Evolutionary conservation across 2,888 invertebrate species (phyloP), one percentile per base, ranked within the genome.

Genomic region (Escarpia spicata): DNA sequence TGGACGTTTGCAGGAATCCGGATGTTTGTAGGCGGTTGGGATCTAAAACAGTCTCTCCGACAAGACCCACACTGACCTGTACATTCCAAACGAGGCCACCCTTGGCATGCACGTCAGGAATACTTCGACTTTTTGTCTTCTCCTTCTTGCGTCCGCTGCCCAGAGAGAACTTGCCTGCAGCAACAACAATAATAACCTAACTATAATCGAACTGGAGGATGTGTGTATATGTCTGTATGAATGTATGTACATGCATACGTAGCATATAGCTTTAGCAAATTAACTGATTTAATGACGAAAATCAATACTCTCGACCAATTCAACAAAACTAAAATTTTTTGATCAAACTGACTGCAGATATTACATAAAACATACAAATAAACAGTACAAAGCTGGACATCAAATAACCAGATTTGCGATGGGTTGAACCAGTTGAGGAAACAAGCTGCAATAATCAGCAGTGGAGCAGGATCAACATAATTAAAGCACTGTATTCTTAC

Each of bases 71-170:
- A 90, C 52, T 92, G 75, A 96, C 95, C 96, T 96, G 93, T 10
- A 94, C 94, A 91, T 90, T 93, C 97, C 97, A 97, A 31, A 96
- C 96, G 60, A 97, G 94, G 15, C 96, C 97, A 43, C 97, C 97
- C 89, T 95, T 95, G 26, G 96, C 95, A 94, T 97, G 97, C 26
- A 98, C 97, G 95, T 98, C 98, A 92, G 98, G 97, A 92, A 97
- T 97, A 94, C 98, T 97, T 94, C 98, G 97, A 94, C 98, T 97
- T 95, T 98, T 97, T 95, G 97, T 96, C 96, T 98, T 97, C 96
- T 98, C 97, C 96, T 98, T 98, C 97, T 98, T 98, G 96, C 98
- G 97, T 94, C 97, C 97, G 95, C 98, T 98, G 96, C 96, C 95
- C 92, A 97, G 97, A 90, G 98, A 98, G 96, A 98, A 97, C 97